Conservation (phyloP, 1,140 invertebrate genomes). For the Brachionus sp. region DNA sequence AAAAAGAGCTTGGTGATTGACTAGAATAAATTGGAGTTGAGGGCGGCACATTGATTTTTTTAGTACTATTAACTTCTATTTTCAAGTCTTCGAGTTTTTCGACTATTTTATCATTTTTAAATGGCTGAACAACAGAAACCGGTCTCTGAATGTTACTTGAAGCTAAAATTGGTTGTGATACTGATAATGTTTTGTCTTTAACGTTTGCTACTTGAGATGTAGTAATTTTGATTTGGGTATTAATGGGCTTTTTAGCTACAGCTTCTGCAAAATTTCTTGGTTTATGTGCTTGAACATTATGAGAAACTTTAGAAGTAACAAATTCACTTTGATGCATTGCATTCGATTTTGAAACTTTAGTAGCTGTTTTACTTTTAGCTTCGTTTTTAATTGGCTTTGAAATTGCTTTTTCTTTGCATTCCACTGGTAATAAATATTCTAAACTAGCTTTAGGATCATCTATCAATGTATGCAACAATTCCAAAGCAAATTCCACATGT, state of each 20-base stretch:
- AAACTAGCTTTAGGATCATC: conserved; percentile 13
- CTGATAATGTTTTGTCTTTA: not conserved
- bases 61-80: not conserved
- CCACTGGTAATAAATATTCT: not conserved
- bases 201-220: not conserved
- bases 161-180: not conserved
- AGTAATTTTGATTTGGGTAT: not conserved
- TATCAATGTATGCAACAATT: not conserved
- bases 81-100: not conserved
- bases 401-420: not conserved
- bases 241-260: not conserved
- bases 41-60: not conserved
- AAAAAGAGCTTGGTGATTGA: not conserved
- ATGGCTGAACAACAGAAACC: not conserved
- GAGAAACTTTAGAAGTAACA: not conserved
- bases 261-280: conserved; percentile 26
- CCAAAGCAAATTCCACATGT: conserved; percentile 2
- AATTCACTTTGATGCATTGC: not conserved
- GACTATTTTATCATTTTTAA: conserved; percentile 3
- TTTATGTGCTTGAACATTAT: not conserved
- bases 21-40: not conserved
- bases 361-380: not conserved
- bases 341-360: not conserved
- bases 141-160: not conserved
- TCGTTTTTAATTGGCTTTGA: not conserved